These are phyloP conservation scores for Menura novaehollandiae DNA, from an alignment of 2,113 vertebrate genomes.

Conservation along the genomic window DNA sequence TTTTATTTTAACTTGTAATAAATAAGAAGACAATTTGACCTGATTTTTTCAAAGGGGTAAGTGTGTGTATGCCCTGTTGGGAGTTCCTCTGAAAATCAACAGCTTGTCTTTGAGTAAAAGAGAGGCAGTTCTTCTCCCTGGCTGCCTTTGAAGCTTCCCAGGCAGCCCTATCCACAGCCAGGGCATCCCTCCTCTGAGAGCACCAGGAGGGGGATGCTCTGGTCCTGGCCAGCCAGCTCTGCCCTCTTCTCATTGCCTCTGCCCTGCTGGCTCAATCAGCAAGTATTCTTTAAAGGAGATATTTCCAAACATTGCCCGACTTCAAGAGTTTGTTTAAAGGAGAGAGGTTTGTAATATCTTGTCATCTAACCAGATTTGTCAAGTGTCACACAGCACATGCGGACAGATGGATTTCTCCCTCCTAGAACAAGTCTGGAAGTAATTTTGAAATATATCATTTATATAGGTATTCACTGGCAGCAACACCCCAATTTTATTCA, in stretches of 20 bases:
- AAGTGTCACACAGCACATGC: background rate
- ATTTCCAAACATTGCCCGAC: background rate
- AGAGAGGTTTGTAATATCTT: background rate
- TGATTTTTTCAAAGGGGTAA: constrained; percentile 37
- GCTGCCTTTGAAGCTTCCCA: background rate
- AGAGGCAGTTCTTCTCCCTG: background rate
- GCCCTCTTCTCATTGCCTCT: background rate
- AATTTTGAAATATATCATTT: background rate
- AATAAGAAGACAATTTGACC: constrained; percentile 1
- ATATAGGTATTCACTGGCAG: background rate
- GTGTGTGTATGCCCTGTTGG: background rate
- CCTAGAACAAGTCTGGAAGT: background rate
- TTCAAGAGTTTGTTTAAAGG: background rate
- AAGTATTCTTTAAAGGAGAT: background rate
- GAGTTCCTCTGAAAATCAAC: constrained; percentile 5
- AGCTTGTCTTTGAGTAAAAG: background rate
- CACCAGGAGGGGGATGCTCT: accelerated
- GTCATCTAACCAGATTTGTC: background rate
- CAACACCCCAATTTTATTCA: background rate
- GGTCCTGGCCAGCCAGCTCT: background rate
- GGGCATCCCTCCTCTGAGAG: background rate
- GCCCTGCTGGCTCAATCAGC: background rate
- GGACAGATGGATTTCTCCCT: background rate
- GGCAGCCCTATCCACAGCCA: background rate
- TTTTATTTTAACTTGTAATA: background rate